Evolutionary conservation across 2,113 vertebrate genomes (phyloP), one percentile per base, ranked within the genome.

Genomic region (Tenebrosternarchus preto): DNA sequence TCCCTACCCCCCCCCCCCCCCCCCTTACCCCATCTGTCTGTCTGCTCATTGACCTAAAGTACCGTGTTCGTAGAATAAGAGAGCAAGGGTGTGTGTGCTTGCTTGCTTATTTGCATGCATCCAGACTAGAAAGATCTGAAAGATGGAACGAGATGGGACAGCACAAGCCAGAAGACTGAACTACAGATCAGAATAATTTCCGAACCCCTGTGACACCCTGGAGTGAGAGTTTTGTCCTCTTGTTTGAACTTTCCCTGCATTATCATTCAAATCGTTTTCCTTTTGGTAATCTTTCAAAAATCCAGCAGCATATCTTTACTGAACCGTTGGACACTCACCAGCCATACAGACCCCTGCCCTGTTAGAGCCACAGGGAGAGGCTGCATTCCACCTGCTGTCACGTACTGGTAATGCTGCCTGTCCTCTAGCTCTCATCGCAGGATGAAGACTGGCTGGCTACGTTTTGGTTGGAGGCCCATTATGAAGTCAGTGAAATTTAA

Each of bases 11-110:
- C 25, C 22, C 15, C 7, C 55, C 36, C 29, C 2, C n/a, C 19
- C 56, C 43, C 5, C 1, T 43, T 63, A 80, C 60, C 86, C 87
- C 85, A 87, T 90, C 89, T 88, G 87, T 88, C 87, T 78, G 76
- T 86, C 71, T 79, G 70, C 76, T 60, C 84, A 84, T 85, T 87
- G 85, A 82, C 55, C 76, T 86, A 80, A 76, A 79, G 70, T 61
- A 85, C 83, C 81, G 85, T 66, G 70, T 89, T 89, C 82, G 81
- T 76, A 86, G 77, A 82, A 82, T 69, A 83, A 87, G 70, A 84
- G 78, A 86, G 69, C 82, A 82, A 27, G 46, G n/a, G 25, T 2
- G 17, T 29, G 77, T 46, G 50, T 39, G 66, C 8, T 29, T 25
- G 43, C 33, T 39, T 36, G 20, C n/a, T 39, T 11, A 4, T 22